phyloP scores from a whole-genome alignment of 2,888 invertebrate genomes.

The Tipula lateralis region DNA sequence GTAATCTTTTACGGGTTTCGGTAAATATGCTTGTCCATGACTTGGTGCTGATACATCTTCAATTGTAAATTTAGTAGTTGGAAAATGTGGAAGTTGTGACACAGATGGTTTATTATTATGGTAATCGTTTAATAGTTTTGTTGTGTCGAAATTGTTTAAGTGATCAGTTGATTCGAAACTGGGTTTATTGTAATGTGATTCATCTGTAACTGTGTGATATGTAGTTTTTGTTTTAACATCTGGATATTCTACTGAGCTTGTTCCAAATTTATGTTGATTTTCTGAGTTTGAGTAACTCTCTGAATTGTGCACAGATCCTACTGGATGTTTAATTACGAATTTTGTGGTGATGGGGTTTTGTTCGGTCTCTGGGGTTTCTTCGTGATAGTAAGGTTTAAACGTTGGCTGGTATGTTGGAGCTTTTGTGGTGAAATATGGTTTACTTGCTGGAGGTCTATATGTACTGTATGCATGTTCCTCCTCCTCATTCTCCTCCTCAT shows the following conservation, averaged over 20 bases:
- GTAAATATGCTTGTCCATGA: neutral
- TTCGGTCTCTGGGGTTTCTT: neutral
- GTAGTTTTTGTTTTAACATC: neutral
- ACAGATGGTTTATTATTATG: conserved; percentile 25
- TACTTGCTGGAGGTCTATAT: neutral
- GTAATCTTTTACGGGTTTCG: neutral
- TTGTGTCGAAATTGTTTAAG: neutral
- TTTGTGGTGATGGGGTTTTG: neutral
- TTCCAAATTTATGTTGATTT: neutral
- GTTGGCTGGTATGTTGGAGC: neutral
- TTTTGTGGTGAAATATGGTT: neutral
- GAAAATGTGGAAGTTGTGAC: neutral
- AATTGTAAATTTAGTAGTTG: conserved; percentile 13
- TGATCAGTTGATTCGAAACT: neutral
- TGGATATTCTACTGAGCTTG: conserved; percentile 25
- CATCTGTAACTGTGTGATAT: neutral
- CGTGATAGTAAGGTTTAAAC: neutral
- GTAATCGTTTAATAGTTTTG: neutral
- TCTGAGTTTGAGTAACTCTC: neutral
- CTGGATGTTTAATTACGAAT: conserved; percentile 27
- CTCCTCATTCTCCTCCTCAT: neutral
- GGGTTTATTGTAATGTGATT: neutral
- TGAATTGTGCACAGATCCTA: neutral
- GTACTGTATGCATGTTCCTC: neutral
- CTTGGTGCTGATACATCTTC: conserved; percentile 25